Conservation (phyloP, 1,140 invertebrate genomes). For the Drosophila nigrodunni region DNA sequence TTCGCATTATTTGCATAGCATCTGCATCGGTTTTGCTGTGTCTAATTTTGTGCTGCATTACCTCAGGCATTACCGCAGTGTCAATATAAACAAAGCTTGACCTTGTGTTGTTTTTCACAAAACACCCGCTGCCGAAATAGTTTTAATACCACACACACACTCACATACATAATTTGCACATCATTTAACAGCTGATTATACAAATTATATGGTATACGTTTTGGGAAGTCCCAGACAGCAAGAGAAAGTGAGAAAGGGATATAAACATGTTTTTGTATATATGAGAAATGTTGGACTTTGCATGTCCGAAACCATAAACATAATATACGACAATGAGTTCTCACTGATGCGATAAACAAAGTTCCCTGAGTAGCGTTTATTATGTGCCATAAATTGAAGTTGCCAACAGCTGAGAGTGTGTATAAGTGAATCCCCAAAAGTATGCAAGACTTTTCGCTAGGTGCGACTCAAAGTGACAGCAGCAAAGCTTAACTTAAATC, state of each 20-base stretch:
- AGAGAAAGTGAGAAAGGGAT: background rate
- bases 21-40: slow-evolving; percentile 10
- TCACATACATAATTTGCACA: slow-evolving; percentile 59
- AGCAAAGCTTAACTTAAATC: background rate
- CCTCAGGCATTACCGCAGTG: slow-evolving; percentile 23
- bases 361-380: slow-evolving; percentile 63
- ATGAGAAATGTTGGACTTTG: slow-evolving; percentile 34
- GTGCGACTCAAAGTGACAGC: background rate
- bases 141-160: slow-evolving; percentile 13
- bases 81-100: slow-evolving; percentile 37
- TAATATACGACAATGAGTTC: slow-evolving; percentile 56
- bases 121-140: background rate
- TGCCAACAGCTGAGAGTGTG: background rate
- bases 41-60: slow-evolving; percentile 34
- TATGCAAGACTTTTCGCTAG: slow-evolving; percentile 1
- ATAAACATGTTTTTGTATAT: background rate
- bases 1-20: slow-evolving; percentile 35
- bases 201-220: slow-evolving; percentile 50
- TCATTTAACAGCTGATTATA: slow-evolving; percentile 77
- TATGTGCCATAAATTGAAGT: slow-evolving; percentile 65
- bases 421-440: background rate
- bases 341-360: slow-evolving; percentile 43
- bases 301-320: slow-evolving; percentile 76
- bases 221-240: background rate
- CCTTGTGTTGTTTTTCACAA: slow-evolving; percentile 30